Evolutionary conservation across 2,797 vertebrate genomes (phyloP), one percentile per base, ranked within the genome.

Genomic region (Pogonophryne albipinna): DNA sequence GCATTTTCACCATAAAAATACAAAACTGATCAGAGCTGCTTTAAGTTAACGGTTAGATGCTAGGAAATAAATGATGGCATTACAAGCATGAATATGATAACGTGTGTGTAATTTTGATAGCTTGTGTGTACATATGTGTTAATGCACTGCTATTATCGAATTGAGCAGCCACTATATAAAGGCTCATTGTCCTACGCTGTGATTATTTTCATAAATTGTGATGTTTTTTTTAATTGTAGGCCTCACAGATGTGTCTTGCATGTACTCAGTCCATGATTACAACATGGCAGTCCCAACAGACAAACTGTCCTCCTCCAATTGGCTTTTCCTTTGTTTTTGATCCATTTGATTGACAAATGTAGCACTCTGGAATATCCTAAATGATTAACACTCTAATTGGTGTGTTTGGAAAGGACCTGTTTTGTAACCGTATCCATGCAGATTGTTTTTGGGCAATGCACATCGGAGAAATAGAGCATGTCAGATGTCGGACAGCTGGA

Each of bases 241-340:
- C 19, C 31, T 69, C 55, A 46, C 47, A 31, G n/a, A 41, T 27
- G 3, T 45, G 23, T 66, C 46, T 47, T 57, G 65, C 10, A 74
- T 44, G 31, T 8, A 60, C 68, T 79, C 31, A 42, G n/a, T 44
- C 70, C 23, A 27, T 79, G 55, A 62, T 66, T 58, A 66, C 62
- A 61, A 31, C 17, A 55, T 58, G 12, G 3, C 45, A 58, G 7
- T 56, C 4, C 10, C n/a, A 14, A 6, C 4, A 47, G 13, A 69
- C 58, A 44, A 69, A 51, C 61, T 62, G 67, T 73, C 61, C 41
- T 67, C 44, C 68, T 11, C 3, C 53, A 23, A 1, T 57, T 52
- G 20, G 16, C 9, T 50, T 63, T 50, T 44, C 34, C 5, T 66
- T 57, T 75, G 76, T 82, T 84, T 84, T 78, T 68, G 65, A 74